Conservation (phyloP, 2,113 vertebrate species). For the Electrona antarctica region DNA sequence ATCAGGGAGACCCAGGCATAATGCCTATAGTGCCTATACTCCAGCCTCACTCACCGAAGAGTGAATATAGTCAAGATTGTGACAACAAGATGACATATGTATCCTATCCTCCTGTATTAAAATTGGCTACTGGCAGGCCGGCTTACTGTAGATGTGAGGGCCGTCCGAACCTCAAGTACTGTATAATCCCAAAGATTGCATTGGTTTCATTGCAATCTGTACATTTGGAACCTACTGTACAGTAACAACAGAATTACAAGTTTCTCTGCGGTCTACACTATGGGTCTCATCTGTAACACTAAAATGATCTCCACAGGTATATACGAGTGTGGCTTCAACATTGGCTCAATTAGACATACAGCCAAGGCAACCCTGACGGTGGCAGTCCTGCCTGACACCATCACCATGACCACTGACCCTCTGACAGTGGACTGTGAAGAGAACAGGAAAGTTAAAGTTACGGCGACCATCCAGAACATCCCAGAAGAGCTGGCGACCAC, state of each 20-base stretch:
- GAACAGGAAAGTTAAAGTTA: accelerated
- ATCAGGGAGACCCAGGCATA: background rate
- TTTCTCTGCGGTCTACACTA: no score
- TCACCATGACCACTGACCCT: slow-evolving; percentile 36
- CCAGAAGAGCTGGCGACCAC: background rate
- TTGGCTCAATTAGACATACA: slow-evolving; percentile 49
- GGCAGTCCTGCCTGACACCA: slow-evolving; percentile 62
- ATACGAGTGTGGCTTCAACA: slow-evolving; percentile 66
- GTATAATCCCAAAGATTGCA: no score
- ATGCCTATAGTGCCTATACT: no score
- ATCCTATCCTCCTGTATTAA: no score
- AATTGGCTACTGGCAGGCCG: no score
- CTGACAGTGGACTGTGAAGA: slow-evolving; percentile 38
- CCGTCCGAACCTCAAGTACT: no score
- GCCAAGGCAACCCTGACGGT: slow-evolving; percentile 38
- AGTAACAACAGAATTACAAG: no score
- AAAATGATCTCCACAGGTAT: slow-evolving; percentile 46
- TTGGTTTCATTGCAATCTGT: no score
- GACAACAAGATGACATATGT: no score
- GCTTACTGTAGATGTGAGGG: no score
- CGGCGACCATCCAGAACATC: slow-evolving; percentile 25
- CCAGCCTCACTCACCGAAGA: background rate
- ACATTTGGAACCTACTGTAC: no score
- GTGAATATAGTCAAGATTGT: no score
- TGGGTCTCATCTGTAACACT: background rate